These are phyloP conservation scores for Metalampra italica DNA, from an alignment of 2,888 invertebrate genomes.

Conservation along the genomic window DNA sequence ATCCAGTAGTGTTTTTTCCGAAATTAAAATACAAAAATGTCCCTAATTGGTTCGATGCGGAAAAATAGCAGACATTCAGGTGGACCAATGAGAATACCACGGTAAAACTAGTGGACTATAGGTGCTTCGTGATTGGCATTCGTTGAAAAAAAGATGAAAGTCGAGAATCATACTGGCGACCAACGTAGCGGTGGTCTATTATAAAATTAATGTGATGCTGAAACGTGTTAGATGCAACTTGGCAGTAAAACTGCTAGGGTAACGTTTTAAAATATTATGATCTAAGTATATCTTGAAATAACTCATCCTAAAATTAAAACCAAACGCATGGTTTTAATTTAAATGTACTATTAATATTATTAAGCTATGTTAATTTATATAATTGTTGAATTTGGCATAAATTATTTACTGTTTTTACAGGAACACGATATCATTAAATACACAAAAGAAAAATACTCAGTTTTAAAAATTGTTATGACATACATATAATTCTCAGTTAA, in stretches of 20 bases:
- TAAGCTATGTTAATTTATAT: too few relatives aligned
- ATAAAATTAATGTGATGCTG: not conserved
- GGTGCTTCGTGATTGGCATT: conserved; percentile 8
- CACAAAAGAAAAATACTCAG: too few relatives aligned
- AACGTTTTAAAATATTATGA: not conserved
- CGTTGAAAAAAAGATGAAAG: conserved; percentile 20
- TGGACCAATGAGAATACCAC: conserved; percentile 13
- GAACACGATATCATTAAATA: too few relatives aligned
- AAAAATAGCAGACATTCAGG: conserved; percentile 6
- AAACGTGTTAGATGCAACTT: not conserved
- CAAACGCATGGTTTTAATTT: too few relatives aligned
- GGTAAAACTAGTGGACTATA: conserved; percentile 4
- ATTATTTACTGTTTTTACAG: too few relatives aligned
- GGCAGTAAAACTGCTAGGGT: not conserved
- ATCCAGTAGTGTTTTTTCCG: too few relatives aligned
- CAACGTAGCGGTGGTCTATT: not conserved
- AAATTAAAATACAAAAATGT: too few relatives aligned
- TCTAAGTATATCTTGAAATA: not conserved
- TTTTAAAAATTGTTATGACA: too few relatives aligned
- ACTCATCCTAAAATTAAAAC: not conserved
- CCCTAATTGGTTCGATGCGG: conserved; percentile 4
- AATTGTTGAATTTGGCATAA: too few relatives aligned
- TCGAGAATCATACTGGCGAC: not conserved
- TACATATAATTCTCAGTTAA: too few relatives aligned
- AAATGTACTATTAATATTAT: too few relatives aligned